phyloP scores from a whole-genome alignment of 2,888 invertebrate genomes.

The Oscheius myriophilus region DNA sequence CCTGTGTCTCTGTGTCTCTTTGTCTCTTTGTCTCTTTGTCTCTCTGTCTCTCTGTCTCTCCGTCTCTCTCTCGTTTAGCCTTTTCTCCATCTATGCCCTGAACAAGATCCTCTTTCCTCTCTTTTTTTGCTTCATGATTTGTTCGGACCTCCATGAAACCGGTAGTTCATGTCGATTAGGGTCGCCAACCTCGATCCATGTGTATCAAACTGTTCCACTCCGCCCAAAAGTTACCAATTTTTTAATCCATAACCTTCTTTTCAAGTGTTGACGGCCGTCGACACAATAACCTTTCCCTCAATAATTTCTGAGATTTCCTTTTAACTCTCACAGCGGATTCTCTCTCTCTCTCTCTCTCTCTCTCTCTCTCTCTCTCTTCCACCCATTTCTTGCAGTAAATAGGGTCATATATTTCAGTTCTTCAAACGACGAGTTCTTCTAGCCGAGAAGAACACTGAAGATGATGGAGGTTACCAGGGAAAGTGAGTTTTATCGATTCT shows the following conservation, averaged over 20 bases:
- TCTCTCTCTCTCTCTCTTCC: too few relatives aligned
- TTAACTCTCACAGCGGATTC: too few relatives aligned
- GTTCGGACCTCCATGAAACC: background rate
- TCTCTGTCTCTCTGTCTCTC: background rate
- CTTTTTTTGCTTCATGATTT: background rate
- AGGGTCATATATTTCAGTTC: background rate
- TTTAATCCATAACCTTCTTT: too few relatives aligned
- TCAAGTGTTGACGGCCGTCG: too few relatives aligned
- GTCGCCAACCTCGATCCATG: background rate
- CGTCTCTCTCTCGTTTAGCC: background rate
- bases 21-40: background rate
- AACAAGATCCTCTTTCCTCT: background rate
- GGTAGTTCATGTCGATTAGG: background rate
- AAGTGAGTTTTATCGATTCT: constrained; percentile 10
- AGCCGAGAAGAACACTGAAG: background rate
- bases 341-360: too few relatives aligned
- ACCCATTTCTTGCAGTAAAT: too few relatives aligned
- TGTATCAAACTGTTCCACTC: too few relatives aligned
- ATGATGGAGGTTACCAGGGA: constrained; percentile 30
- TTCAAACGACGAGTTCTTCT: constrained; percentile 19
- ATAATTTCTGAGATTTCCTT: too few relatives aligned
- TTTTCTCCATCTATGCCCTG: too few relatives aligned
- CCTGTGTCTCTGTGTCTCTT: background rate
- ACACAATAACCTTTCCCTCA: too few relatives aligned
- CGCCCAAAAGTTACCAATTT: too few relatives aligned